Conservation (phyloP, 1,140 invertebrate species). For the Vanessa tameamea region DNA sequence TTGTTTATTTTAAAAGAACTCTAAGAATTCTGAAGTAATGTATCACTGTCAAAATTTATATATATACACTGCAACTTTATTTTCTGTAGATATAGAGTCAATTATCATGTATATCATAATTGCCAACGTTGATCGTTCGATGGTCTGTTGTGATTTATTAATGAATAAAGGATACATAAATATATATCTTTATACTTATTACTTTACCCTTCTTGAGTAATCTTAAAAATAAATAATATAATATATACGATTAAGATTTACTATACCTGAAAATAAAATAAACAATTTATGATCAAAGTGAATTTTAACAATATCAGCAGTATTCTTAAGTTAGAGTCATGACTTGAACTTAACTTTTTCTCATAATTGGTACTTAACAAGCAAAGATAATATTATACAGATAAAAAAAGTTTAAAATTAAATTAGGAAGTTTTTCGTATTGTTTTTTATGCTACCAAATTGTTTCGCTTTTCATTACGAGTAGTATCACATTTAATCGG, state of each 20-base stretch:
- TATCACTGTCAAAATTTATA: neutral
- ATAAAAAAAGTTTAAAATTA: too few relatives aligned
- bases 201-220: neutral
- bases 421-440: too few relatives aligned
- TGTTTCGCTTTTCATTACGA: slow-evolving; percentile 16
- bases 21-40: neutral
- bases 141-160: slow-evolving; percentile 33
- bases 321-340: too few relatives aligned
- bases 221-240: too few relatives aligned
- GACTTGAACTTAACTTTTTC: too few relatives aligned
- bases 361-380: too few relatives aligned
- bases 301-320: too few relatives aligned
- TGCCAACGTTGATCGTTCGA: slow-evolving; percentile 22
- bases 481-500: slow-evolving; percentile 18
- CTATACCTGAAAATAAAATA: too few relatives aligned
- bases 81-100: slow-evolving; percentile 35
- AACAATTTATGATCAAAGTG: too few relatives aligned
- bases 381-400: too few relatives aligned
- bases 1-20: neutral
- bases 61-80: slow-evolving; percentile 13
- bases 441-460: neutral
- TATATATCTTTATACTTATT: neutral
- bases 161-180: slow-evolving; percentile 20
- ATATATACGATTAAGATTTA: too few relatives aligned
- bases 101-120: slow-evolving; percentile 32